Percentiles rank a stretch among this genome's conserved stretches.
These are phyloP conservation scores for Subanguina moxae DNA, from an alignment of 1,140 invertebrate species.

Conservation along the genomic window DNA sequence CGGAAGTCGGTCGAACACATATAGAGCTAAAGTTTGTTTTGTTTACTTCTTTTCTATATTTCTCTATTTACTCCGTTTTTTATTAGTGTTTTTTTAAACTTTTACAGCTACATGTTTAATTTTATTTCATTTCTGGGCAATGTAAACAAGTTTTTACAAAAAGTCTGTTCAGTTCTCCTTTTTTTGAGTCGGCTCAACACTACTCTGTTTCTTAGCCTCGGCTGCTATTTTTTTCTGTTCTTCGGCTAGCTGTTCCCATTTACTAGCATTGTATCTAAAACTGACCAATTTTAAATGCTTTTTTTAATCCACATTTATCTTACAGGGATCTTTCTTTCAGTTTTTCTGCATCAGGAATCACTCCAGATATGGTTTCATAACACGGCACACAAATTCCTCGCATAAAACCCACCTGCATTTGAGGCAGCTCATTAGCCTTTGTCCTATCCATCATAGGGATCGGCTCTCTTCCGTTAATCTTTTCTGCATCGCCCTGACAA, in stretches of 20 bases:
- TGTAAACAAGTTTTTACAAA: too few relatives aligned
- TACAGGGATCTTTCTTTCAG: conserved; percentile 69
- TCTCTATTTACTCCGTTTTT: too few relatives aligned
- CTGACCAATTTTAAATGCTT: conserved; percentile 64
- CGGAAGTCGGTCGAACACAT: too few relatives aligned
- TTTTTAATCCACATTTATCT: conserved; percentile 24
- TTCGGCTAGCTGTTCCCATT: conserved; percentile 64
- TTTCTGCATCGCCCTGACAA: conserved; percentile 70
- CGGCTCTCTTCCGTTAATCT: conserved; percentile 68
- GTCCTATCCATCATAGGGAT: conserved; percentile 79
- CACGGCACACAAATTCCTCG: conserved; percentile 75
- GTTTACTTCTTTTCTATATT: too few relatives aligned
- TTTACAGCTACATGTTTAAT: too few relatives aligned
- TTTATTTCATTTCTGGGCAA: too few relatives aligned
- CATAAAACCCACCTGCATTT: conserved; percentile 35
- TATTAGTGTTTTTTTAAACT: too few relatives aligned
- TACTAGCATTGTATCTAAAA: conserved; percentile 52
- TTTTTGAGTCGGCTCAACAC: too few relatives aligned
- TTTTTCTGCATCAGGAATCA: conserved; percentile 71
- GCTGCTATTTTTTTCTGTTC: too few relatives aligned
- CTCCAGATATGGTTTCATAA: conserved; percentile 68
- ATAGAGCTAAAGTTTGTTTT: too few relatives aligned
- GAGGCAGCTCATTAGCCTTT: conserved; percentile 70
- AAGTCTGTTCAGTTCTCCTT: too few relatives aligned
- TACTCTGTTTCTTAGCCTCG: too few relatives aligned